Evolutionary conservation across 2,888 invertebrate species (phyloP).

Genomic region (Tricholauxania praeusta): DNA sequence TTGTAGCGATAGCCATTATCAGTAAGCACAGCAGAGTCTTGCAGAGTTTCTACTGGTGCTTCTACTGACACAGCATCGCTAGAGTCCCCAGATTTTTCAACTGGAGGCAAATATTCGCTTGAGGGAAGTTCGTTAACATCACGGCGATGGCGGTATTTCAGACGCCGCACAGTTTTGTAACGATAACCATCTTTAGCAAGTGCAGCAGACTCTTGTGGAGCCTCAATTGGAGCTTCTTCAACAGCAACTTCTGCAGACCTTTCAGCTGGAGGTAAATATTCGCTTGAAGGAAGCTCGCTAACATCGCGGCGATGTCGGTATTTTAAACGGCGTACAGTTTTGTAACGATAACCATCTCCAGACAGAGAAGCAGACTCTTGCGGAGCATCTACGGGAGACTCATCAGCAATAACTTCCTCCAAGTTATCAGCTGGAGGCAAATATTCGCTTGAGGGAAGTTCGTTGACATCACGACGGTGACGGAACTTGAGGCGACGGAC

Average conservation of each 20-base stretch:
- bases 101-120: constrained; percentile 56
- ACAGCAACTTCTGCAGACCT: constrained; percentile 42
- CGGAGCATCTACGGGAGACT: constrained; percentile 25
- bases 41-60: constrained; percentile 27
- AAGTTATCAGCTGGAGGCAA: constrained; percentile 51
- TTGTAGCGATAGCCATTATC: constrained; percentile 50
- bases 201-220: constrained; percentile 39
- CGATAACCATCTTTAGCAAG: constrained; percentile 56
- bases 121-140: constrained; percentile 53
- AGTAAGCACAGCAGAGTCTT: constrained; percentile 35
- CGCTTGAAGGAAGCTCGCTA: constrained; percentile 50
- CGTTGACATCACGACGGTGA: constrained; percentile 48
- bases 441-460: constrained; percentile 54
- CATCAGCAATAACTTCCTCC: constrained; percentile 2
- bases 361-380: constrained; percentile 38
- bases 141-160: constrained; percentile 53
- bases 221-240: constrained; percentile 17
- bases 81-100: constrained; percentile 25
- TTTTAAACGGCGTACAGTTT: constrained; percentile 46
- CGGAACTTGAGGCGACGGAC: constrained; percentile 35
- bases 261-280: constrained; percentile 55
- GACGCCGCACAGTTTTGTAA: constrained; percentile 57
- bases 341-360: constrained; percentile 49
- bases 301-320: constrained; percentile 42
- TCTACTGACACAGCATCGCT: constrained; percentile 11